Evolutionary conservation across 2,113 vertebrate species (phyloP), one percentile per base, ranked within the genome.

Genomic region (Gnathonemus echidnorhynchus): DNA sequence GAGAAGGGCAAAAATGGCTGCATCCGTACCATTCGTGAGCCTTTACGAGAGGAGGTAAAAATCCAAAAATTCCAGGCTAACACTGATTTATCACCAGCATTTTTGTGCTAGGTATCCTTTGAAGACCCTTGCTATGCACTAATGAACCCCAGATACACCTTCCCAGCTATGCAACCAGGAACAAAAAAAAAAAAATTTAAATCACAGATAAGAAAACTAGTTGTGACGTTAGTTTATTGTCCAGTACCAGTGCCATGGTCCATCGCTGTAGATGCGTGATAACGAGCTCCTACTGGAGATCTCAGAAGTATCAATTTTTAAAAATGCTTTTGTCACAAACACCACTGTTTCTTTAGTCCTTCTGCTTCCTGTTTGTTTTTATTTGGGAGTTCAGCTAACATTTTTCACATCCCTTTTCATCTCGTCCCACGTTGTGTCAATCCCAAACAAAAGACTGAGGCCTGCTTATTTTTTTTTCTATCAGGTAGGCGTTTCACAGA

Each of bases 111-210:
- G 48, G 48, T 80, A 17, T 88, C 62, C 62, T 90, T 90, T 90
- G 89, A 90, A 87, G 62, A 53, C 46, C 62, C 87, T 46, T 8
- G 24, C 86, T 46, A n/a, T 77, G 86, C 53, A 66, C 45, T 90
- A 90, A 90, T 77, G 86, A 90, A 90, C 86, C 21, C 89, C 46
- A 87, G 89, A 45, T 77, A 87, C 21, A 52, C 90, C 87, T 62
- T 77, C 50, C 52, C 48, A 87, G 86, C 85, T 52, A 53, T 31
- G 24, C 49, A 87, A 87, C n/a, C 13, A 70, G n/a, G 19, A 49
- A 5, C 86, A n/a, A 87, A 52, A 45, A 56, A 21, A 21, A 53
- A 56, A 56, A 19, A 5, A 52, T 15, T 13, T 2, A 21, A 56
- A 56, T 56, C 45, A 11, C 83, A 86, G 84, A 56, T 86, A 86